Evolutionary conservation across 2,888 invertebrate species (phyloP).

Genomic region (Adineta ricciae): DNA sequence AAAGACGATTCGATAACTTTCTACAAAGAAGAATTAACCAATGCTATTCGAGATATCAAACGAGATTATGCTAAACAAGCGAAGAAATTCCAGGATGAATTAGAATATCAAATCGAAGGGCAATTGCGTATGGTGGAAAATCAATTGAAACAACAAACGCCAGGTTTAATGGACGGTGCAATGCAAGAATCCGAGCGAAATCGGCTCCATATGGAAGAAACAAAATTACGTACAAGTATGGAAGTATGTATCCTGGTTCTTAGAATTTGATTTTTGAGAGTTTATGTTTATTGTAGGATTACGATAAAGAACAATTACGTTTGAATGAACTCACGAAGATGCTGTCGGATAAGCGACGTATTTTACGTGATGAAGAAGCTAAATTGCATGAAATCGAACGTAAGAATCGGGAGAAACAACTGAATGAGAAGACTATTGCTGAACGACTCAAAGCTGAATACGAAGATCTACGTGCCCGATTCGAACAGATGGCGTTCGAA

Average conservation of each 20-base stretch:
- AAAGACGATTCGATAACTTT: neutral
- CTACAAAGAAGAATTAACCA: slow-evolving; percentile 16
- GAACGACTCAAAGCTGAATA: neutral
- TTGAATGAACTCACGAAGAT: neutral
- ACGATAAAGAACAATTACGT: slow-evolving; percentile 1
- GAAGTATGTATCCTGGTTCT: neutral
- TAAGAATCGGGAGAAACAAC: neutral
- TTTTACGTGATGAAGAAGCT: slow-evolving; percentile 16
- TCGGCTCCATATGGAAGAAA: neutral
- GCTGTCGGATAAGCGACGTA: neutral
- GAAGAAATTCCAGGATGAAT: slow-evolving; percentile 14
- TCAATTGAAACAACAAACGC: slow-evolving; percentile 9
- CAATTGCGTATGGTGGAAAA: slow-evolving; percentile 16
- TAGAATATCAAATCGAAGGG: slow-evolving; percentile 17
- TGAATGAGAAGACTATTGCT: neutral
- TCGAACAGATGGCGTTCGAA: slow-evolving; percentile 4
- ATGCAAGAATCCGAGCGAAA: neutral
- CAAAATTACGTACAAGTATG: slow-evolving; percentile 1
- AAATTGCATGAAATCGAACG: slow-evolving; percentile 11
- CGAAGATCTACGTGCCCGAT: neutral
- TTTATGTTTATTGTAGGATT: neutral
- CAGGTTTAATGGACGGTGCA: neutral
- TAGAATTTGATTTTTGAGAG: neutral
- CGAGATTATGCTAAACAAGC: slow-evolving; percentile 1
- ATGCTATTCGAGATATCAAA: slow-evolving; percentile 13